These are phyloP conservation scores for Terrapene triunguis DNA, from an alignment of 2,113 vertebrate genomes.

Conservation along the genomic window DNA sequence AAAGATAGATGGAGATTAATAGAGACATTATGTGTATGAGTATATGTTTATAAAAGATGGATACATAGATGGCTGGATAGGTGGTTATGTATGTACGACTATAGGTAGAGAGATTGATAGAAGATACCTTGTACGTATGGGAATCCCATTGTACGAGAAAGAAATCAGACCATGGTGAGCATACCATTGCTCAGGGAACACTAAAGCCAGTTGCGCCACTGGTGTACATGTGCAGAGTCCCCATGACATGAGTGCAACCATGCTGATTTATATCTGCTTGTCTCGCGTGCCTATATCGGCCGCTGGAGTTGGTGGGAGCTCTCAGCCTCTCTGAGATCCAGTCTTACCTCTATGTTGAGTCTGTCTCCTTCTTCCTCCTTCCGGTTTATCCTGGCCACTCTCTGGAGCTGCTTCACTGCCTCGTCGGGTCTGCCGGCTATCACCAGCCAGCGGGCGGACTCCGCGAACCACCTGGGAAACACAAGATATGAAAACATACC, in stretches of 20 bases:
- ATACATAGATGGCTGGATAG: no score
- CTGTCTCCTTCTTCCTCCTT: constrained; percentile 75
- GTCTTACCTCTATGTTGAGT: constrained; percentile 83
- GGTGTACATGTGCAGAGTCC: not conserved
- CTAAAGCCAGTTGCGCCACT: not conserved
- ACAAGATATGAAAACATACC: not conserved
- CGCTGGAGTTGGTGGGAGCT: not conserved
- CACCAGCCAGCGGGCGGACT: constrained; percentile 87
- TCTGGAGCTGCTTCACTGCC: constrained; percentile 80
- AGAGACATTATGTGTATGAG: not conserved
- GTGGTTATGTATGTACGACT: accelerated
- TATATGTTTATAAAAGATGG: not conserved
- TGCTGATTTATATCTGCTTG: not conserved
- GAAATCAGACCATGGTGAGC: no score
- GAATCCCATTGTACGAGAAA: not conserved
- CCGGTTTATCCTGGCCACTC: constrained; percentile 84
- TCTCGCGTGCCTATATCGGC: no score
- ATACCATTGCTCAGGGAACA: not conserved
- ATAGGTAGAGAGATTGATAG: not conserved
- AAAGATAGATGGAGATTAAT: no score
- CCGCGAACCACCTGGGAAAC: constrained; percentile 83
- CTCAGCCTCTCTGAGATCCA: not conserved
- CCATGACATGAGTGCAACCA: not conserved
- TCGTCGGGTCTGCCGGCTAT: constrained; percentile 66
- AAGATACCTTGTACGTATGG: not conserved